Conservation (phyloP, 2,797 vertebrate genomes). For the Sebastes umbrosus region DNA sequence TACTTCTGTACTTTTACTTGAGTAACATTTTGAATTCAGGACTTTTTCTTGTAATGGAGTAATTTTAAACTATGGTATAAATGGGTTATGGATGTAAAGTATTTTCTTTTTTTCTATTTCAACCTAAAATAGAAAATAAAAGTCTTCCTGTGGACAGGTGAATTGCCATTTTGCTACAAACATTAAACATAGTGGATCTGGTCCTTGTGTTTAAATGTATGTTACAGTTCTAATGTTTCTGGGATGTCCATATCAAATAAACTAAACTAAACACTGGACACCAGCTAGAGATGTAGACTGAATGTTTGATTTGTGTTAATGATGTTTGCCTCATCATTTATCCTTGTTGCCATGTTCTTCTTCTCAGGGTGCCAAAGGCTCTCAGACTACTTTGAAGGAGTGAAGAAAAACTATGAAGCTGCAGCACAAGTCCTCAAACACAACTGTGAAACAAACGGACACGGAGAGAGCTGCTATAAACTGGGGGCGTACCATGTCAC, state of each 20-base stretch:
- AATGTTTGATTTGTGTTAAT: background rate
- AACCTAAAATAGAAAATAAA: background rate
- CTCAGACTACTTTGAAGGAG: constrained; percentile 91
- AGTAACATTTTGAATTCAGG: background rate
- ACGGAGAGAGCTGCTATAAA: constrained; percentile 94
- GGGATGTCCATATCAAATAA: background rate
- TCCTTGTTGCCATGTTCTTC: background rate
- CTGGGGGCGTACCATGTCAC: constrained; percentile 90
- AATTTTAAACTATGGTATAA: too few relatives aligned
- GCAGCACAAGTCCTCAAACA: constrained; percentile 89
- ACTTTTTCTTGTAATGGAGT: too few relatives aligned
- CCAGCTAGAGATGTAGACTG: background rate
- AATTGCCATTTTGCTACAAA: background rate
- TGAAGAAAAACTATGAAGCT: constrained; percentile 87
- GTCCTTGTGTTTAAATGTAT: background rate
- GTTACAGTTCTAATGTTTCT: too few relatives aligned
- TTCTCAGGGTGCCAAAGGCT: constrained; percentile 91
- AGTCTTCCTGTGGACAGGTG: background rate
- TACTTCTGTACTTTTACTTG: background rate
- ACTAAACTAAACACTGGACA: too few relatives aligned
- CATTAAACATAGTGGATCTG: background rate
- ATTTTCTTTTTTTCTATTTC: background rate
- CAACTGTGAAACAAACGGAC: constrained; percentile 88
- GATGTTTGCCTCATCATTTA: background rate
- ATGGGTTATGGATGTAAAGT: background rate